phyloP scores from a whole-genome alignment of 2,113 vertebrate species.

The Phylloscopus trochilus region DNA sequence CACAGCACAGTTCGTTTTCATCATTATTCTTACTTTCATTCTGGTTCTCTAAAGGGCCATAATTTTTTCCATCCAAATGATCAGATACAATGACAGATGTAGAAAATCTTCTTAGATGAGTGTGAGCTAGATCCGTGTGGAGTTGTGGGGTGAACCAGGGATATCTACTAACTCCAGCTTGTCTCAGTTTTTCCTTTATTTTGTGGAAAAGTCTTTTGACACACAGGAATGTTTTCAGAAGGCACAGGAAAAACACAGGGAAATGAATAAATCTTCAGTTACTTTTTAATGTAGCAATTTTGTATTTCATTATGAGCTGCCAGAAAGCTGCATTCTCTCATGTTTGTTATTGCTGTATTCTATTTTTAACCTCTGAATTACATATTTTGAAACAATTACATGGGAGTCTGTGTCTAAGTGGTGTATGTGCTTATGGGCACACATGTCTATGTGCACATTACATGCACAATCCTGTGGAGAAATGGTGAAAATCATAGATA shows the following conservation, averaged over 20 bases:
- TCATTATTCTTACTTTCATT: conserved; percentile 22
- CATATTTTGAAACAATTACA: background rate
- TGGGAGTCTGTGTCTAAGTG: background rate
- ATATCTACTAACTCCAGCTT: background rate
- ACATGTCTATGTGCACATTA: background rate
- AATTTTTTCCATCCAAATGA: background rate
- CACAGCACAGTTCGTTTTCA: background rate
- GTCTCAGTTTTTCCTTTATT: background rate
- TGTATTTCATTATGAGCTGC: background rate
- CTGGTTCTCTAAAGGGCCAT: background rate
- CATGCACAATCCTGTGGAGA: background rate
- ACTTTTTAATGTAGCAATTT: background rate
- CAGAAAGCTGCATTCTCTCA: background rate
- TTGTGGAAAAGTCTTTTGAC: background rate
- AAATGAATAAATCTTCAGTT: background rate
- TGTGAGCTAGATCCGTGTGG: background rate
- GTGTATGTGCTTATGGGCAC: background rate
- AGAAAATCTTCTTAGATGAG: background rate
- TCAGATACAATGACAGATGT: background rate
- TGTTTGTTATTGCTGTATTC: background rate
- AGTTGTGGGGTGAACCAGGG: background rate
- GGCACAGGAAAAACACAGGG: background rate
- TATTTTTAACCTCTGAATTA: background rate
- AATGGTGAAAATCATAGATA: background rate
- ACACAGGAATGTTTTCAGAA: background rate